Conservation (phyloP, 2,888 invertebrate species). For the Hemistola chrysoprasaria region DNA sequence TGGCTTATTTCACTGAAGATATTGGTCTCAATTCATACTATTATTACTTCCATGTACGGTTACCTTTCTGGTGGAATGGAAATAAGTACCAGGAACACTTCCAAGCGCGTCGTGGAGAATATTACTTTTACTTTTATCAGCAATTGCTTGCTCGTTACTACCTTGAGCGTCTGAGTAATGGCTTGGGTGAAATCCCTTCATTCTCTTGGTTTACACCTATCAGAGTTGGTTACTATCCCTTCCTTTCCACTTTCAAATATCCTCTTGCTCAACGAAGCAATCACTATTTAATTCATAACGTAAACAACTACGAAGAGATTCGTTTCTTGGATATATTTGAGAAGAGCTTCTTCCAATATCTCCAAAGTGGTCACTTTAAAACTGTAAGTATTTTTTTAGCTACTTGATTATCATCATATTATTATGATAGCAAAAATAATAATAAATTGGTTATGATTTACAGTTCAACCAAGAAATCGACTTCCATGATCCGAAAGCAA, state of each 20-base stretch:
- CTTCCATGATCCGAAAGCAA: conserved; percentile 60
- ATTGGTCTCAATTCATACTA: conserved; percentile 86
- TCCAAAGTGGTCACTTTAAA: conserved; percentile 80
- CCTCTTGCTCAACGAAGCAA: conserved; percentile 83
- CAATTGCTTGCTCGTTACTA: conserved; percentile 87
- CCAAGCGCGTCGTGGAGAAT: conserved; percentile 84
- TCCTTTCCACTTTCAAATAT: conserved; percentile 42
- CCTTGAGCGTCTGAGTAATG: conserved; percentile 85
- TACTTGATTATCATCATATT: neutral
- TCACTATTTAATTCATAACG: conserved; percentile 81
- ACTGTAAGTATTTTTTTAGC: conserved; percentile 60
- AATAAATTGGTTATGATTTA: conserved; percentile 20
- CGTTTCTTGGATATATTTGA: conserved; percentile 84
- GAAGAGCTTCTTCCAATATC: conserved; percentile 72
- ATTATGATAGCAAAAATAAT: neutral
- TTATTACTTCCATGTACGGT: conserved; percentile 83
- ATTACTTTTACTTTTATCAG: conserved; percentile 85
- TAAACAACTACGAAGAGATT: conserved; percentile 71
- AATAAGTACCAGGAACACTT: conserved; percentile 58
- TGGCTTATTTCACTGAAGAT: conserved; percentile 88
- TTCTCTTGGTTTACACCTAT: conserved; percentile 84
- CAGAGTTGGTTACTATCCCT: conserved; percentile 56
- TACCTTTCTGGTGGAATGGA: conserved; percentile 84
- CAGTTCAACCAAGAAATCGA: conserved; percentile 61
- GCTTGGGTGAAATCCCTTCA: conserved; percentile 82